Percentiles rank a stretch among this genome's conserved stretches.
Evolutionary conservation across 64 coral and sea anemone species (phyloP).

Genomic region (Montipora sp.): DNA sequence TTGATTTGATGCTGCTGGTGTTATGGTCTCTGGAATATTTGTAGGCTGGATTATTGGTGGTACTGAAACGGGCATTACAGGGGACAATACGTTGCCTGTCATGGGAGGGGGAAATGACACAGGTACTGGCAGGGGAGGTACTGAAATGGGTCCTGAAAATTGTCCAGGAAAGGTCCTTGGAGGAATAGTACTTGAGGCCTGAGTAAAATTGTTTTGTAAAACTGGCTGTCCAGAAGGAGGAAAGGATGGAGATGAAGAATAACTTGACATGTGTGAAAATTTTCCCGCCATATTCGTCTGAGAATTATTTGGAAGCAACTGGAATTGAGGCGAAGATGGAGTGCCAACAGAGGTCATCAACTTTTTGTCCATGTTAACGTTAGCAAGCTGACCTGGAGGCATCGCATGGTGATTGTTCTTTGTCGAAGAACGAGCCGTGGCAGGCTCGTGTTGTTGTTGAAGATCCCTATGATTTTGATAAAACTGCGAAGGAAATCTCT

Average conservation of each 20-base stretch:
- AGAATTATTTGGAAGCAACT: background rate
- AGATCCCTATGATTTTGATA: background rate
- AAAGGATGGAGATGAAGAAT: slow-evolving; percentile 12
- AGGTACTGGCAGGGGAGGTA: background rate
- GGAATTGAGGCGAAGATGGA: background rate
- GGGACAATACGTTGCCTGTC: background rate
- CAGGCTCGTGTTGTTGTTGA: background rate
- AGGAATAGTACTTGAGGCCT: background rate
- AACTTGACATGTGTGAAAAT: background rate
- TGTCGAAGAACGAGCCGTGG: background rate
- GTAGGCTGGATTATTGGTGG: background rate
- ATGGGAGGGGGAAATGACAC: slow-evolving; percentile 7
- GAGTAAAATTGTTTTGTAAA: background rate
- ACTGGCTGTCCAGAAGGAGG: background rate
- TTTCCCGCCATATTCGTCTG: background rate
- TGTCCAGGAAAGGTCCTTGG: background rate
- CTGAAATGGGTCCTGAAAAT: slow-evolving; percentile 30
- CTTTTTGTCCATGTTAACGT: background rate
- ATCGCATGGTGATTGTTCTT: background rate
- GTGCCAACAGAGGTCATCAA: background rate
- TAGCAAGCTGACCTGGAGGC: background rate
- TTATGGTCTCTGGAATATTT: background rate
- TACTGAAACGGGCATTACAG: background rate
- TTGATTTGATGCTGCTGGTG: slow-evolving; percentile 10
- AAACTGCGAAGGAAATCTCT: background rate